phyloP scores from a whole-genome alignment of 2,888 invertebrate species.

The Eretmocerus hayati region DNA sequence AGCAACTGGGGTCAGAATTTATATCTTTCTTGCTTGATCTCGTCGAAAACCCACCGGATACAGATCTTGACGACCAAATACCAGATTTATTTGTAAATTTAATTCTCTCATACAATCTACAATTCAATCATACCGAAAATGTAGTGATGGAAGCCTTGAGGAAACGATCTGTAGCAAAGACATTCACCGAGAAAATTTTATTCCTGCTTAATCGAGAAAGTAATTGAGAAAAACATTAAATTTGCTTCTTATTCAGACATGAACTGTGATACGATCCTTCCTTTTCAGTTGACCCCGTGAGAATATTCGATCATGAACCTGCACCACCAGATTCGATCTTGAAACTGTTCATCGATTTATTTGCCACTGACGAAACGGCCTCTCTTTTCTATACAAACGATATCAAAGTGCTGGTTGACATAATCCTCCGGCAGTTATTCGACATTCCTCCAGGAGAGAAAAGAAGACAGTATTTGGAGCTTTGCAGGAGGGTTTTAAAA shows the following conservation, averaged over 20 bases:
- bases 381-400: constrained; percentile 92
- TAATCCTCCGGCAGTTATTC: constrained; percentile 81
- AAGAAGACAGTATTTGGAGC: constrained; percentile 70
- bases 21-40: constrained; percentile 71
- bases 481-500: constrained; percentile 72
- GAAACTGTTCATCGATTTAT: constrained; percentile 82
- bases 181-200: constrained; percentile 84
- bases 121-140: constrained; percentile 66
- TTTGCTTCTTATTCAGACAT: no score
- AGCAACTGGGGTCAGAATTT: constrained; percentile 78
- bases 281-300: constrained; percentile 74
- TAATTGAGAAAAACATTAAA: no score
- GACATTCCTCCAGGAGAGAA: constrained; percentile 83
- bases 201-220: constrained; percentile 86
- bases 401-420: constrained; percentile 87
- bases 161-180: constrained; percentile 67
- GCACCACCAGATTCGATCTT: constrained; percentile 77
- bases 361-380: constrained; percentile 71
- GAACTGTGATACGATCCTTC: no score
- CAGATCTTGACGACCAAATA: constrained; percentile 76
- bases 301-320: constrained; percentile 76
- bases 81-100: constrained; percentile 79
- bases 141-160: constrained; percentile 65
- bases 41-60: constrained; percentile 73
- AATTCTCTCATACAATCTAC: constrained; percentile 82